These are phyloP conservation scores for Hexactinellida sp. DNA, from an alignment of 37 sponge, comb jelly and placozoan genomes.

Conservation along the genomic window DNA sequence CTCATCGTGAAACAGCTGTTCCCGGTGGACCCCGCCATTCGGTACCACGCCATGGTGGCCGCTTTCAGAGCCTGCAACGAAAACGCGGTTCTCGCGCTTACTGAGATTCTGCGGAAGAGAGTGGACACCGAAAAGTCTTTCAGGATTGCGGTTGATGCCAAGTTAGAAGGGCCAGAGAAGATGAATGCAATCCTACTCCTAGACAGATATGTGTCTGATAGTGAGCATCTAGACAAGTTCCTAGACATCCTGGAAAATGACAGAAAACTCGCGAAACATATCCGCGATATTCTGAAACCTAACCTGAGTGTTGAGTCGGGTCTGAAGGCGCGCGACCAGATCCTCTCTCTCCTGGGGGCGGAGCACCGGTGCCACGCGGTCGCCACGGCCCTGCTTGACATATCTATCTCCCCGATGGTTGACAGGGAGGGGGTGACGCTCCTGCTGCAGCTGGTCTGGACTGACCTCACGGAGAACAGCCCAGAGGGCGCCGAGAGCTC, in stretches of 20 bases:
- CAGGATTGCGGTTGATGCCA: background rate
- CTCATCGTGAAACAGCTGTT: background rate
- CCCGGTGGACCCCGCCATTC: background rate
- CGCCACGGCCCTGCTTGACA: background rate
- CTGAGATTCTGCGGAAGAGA: background rate
- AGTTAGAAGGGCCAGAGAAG: background rate
- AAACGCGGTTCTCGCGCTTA: background rate
- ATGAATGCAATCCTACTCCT: background rate
- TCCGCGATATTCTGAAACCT: background rate
- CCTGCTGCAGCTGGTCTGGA: background rate
- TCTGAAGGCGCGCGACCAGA: background rate
- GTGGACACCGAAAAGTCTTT: background rate
- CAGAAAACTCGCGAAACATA: background rate
- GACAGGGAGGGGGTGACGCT: background rate
- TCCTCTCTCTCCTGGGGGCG: background rate
- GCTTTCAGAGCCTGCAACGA: conserved; percentile 1
- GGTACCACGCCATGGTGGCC: background rate
- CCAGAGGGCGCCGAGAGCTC: background rate
- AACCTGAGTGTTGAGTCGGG: background rate
- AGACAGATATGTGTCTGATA: background rate
- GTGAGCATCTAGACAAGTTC: background rate
- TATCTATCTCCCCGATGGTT: background rate
- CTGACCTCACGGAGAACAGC: background rate
- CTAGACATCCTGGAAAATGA: background rate
- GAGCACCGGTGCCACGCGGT: background rate